Percentiles rank a stretch among this genome's conserved stretches.
phyloP scores from a whole-genome alignment of 2,888 invertebrate species.

The Drosophila macrospina region DNA sequence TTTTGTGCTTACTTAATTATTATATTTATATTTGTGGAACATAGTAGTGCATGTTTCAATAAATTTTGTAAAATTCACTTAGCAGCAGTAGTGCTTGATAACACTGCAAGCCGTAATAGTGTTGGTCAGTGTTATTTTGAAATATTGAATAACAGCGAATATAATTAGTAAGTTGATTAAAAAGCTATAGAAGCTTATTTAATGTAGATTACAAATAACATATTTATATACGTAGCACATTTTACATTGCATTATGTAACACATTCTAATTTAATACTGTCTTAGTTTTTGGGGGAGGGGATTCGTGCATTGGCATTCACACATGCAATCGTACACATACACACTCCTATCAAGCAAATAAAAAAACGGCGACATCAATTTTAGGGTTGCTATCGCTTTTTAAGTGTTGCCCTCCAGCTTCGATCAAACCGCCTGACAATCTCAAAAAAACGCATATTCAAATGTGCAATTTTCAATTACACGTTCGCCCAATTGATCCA shows the following conservation, averaged over 20 bases:
- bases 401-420: constrained; percentile 46
- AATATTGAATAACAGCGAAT: constrained; percentile 1
- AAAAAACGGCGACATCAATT: constrained; percentile 25
- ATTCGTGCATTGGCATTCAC: constrained; percentile 27
- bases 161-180: background rate
- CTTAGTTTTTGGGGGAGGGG: background rate
- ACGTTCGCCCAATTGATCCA: constrained; percentile 4
- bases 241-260: constrained; percentile 11
- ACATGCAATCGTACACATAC: constrained; percentile 8
- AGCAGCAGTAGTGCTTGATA: background rate
- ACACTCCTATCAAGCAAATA: constrained; percentile 5
- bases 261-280: background rate
- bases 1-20: background rate
- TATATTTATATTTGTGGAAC: background rate
- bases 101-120: constrained; percentile 1
- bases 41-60: background rate
- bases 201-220: background rate
- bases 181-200: background rate
- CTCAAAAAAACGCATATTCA: constrained; percentile 48
- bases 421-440: constrained; percentile 30
- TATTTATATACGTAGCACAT: background rate
- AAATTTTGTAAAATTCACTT: background rate
- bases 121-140: constrained; percentile 7
- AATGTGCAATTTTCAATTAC: constrained; percentile 32
- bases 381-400: constrained; percentile 58